Evolutionary conservation across 2,113 vertebrate genomes (phyloP).

Genomic region (Bos indicus): DNA sequence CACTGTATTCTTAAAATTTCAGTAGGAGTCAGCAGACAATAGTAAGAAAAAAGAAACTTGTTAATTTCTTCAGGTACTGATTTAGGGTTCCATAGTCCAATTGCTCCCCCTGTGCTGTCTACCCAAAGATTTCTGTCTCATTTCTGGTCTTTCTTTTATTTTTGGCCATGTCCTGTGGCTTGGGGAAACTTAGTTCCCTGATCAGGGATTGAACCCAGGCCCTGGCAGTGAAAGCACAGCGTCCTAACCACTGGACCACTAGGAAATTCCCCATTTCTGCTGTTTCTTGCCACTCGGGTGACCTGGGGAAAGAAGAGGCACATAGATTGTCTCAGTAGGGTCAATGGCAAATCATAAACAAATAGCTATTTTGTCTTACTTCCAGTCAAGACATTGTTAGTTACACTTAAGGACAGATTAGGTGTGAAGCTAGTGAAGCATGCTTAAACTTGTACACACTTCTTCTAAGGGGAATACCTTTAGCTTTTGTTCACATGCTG

Average conservation of each 20-base stretch:
- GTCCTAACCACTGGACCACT: neutral
- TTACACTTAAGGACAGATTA: neutral
- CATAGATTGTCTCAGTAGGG: neutral
- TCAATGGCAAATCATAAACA: neutral
- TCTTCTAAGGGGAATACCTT: neutral
- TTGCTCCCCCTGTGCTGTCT: neutral
- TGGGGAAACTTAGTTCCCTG: neutral
- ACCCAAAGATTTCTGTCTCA: neutral
- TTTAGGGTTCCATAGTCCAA: neutral
- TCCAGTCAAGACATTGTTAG: neutral
- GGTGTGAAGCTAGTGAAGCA: neutral
- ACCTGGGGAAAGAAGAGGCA: neutral
- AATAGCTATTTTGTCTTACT: neutral
- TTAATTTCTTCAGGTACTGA: neutral
- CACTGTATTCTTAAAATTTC: neutral
- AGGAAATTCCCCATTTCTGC: neutral
- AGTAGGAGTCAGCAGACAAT: neutral
- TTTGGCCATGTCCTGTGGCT: neutral
- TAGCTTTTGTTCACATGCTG: neutral
- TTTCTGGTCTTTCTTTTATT: neutral
- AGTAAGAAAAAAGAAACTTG: neutral
- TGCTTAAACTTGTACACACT: neutral
- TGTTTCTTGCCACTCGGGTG: neutral
- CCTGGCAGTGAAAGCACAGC: neutral
- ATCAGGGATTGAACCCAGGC: neutral